phyloP scores from a whole-genome alignment of 2,113 vertebrate species.

The Athene noctua region DNA sequence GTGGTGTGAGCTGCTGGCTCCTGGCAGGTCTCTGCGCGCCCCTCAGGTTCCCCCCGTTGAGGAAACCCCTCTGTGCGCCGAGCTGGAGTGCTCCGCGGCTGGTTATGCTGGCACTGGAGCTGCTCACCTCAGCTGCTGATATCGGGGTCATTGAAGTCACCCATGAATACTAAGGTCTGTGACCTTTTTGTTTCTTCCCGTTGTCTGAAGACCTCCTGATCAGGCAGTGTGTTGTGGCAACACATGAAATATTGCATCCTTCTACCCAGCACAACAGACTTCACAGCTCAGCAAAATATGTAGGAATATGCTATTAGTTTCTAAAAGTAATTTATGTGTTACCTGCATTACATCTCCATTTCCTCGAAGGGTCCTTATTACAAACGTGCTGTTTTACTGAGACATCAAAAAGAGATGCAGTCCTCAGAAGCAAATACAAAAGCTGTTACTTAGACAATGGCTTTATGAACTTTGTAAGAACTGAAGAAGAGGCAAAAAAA shows the following conservation, averaged over 20 bases:
- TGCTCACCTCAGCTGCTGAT: rapidly evolving
- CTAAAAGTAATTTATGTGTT: background rate
- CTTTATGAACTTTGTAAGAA: background rate
- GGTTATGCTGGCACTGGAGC: rapidly evolving
- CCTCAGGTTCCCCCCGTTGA: background rate
- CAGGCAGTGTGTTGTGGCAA: background rate
- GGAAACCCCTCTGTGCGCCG: rapidly evolving
- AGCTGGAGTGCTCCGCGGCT: rapidly evolving
- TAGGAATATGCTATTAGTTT: background rate
- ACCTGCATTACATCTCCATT: background rate
- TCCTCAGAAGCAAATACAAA: background rate
- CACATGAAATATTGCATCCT: background rate
- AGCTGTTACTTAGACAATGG: background rate
- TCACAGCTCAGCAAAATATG: background rate
- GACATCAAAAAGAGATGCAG: background rate
- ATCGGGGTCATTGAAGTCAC: rapidly evolving
- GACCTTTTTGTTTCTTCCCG: background rate
- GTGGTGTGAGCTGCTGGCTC: too few relatives aligned
- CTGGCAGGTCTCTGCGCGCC: background rate
- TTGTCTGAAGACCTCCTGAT: background rate
- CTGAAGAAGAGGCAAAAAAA: background rate
- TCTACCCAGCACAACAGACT: background rate
- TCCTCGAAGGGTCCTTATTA: background rate
- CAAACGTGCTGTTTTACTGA: background rate
- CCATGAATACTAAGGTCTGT: background rate